phyloP scores from a whole-genome alignment of 2,888 invertebrate genomes.

The Griposia aprilina region DNA sequence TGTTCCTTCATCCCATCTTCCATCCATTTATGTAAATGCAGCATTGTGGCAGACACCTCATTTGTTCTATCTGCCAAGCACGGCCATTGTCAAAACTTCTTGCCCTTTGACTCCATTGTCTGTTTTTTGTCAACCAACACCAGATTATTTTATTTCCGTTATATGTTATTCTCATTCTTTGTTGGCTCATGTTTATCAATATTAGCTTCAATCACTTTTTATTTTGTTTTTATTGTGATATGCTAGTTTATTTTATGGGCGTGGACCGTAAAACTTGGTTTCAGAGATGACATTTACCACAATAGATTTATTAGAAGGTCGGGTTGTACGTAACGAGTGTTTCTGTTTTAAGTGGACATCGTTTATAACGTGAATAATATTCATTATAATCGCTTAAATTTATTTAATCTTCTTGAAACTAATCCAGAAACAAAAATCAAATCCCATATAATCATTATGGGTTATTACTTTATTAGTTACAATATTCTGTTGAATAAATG shows the following conservation, averaged over 20 bases:
- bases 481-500: slow-evolving; percentile 75
- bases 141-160: slow-evolving; percentile 90
- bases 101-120: slow-evolving; percentile 90
- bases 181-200: slow-evolving; percentile 81
- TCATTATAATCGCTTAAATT: background rate
- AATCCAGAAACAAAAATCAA: background rate
- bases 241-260: slow-evolving; percentile 49
- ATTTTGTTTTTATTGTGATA: slow-evolving; percentile 49
- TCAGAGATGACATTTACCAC: slow-evolving; percentile 52
- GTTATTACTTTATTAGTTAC: slow-evolving; percentile 74
- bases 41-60: slow-evolving; percentile 87
- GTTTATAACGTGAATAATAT: background rate
- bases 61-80: slow-evolving; percentile 86
- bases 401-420: background rate
- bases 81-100: slow-evolving; percentile 83
- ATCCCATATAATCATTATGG: slow-evolving; percentile 23
- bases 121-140: slow-evolving; percentile 86
- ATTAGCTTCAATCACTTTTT: slow-evolving; percentile 70
- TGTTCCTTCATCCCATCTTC: slow-evolving; percentile 72
- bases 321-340: slow-evolving; percentile 7
- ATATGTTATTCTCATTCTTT: slow-evolving; percentile 79
- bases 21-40: slow-evolving; percentile 85
- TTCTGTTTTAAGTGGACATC: slow-evolving; percentile 1
- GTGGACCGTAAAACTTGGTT: slow-evolving; percentile 47
- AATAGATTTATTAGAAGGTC: slow-evolving; percentile 43